These are phyloP conservation scores for Apis florea DNA, from an alignment of 1,140 invertebrate genomes.

Conservation along the genomic window DNA sequence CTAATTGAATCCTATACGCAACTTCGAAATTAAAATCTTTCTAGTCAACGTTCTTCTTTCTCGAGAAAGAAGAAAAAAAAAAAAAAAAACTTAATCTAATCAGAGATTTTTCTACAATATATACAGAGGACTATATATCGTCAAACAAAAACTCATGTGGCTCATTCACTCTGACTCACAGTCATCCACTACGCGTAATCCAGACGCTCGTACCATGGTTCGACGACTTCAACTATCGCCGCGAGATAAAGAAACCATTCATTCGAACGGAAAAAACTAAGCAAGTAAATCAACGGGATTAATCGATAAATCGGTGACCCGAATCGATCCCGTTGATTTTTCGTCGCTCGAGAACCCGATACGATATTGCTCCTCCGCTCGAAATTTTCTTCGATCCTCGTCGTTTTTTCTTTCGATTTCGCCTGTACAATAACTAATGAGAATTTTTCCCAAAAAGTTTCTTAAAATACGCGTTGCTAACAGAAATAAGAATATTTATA, in stretches of 20 bases:
- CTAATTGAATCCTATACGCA: too few species aligned
- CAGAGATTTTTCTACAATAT: background rate
- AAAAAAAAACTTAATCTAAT: too few species aligned
- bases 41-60: too few species aligned
- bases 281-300: slow-evolving; percentile 3
- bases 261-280: background rate
- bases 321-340: slow-evolving; percentile 10
- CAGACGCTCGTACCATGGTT: background rate
- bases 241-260: slow-evolving; percentile 33
- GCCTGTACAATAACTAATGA: background rate
- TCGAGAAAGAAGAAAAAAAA: too few species aligned
- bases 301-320: slow-evolving; percentile 21
- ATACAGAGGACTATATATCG: background rate
- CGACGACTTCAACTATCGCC: background rate
- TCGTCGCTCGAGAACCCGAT: background rate
- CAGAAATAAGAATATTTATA: too few species aligned
- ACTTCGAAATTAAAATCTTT: too few species aligned
- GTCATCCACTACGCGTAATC: background rate
- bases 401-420: background rate
- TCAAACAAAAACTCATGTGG: background rate
- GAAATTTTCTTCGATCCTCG: background rate
- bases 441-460: background rate
- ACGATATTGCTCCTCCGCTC: background rate
- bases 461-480: too few species aligned
- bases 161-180: background rate